These are phyloP conservation scores for Drosophila truncata DNA, from an alignment of 1,140 invertebrate species.

Conservation along the genomic window DNA sequence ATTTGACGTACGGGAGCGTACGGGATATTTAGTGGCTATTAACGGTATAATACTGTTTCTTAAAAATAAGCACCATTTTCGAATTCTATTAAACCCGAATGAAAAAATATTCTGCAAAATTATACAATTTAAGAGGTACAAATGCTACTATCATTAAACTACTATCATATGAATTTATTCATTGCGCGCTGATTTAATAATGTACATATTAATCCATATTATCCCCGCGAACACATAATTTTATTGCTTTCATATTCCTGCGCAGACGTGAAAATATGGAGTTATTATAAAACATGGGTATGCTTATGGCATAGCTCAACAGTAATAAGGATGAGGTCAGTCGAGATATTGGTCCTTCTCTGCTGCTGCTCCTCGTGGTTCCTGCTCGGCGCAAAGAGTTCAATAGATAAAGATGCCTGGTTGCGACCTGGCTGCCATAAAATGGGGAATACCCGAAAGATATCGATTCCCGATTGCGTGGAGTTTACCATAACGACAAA, in stretches of 20 bases:
- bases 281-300: slow-evolving; percentile 8
- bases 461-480: slow-evolving; percentile 93
- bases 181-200: not conserved
- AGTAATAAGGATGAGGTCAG: slow-evolving; percentile 55
- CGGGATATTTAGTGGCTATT: too few species aligned
- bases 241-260: not conserved
- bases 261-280: slow-evolving; percentile 14
- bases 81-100: too few species aligned
- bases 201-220: not conserved
- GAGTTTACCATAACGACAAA: slow-evolving; percentile 94
- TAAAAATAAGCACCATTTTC: too few species aligned
- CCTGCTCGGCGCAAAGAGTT: slow-evolving; percentile 29
- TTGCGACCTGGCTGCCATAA: slow-evolving; percentile 88
- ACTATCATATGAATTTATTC: not conserved
- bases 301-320: not conserved
- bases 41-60: too few species aligned
- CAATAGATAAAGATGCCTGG: slow-evolving; percentile 85
- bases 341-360: slow-evolving; percentile 34
- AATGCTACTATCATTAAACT: too few species aligned
- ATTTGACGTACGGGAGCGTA: too few species aligned
- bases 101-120: too few species aligned
- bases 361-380: slow-evolving; percentile 29
- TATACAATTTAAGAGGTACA: too few species aligned
- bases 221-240: not conserved
- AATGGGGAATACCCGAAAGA: slow-evolving; percentile 90